Conservation (phyloP, 2,113 vertebrate genomes). For the Vicugna pacos region DNA sequence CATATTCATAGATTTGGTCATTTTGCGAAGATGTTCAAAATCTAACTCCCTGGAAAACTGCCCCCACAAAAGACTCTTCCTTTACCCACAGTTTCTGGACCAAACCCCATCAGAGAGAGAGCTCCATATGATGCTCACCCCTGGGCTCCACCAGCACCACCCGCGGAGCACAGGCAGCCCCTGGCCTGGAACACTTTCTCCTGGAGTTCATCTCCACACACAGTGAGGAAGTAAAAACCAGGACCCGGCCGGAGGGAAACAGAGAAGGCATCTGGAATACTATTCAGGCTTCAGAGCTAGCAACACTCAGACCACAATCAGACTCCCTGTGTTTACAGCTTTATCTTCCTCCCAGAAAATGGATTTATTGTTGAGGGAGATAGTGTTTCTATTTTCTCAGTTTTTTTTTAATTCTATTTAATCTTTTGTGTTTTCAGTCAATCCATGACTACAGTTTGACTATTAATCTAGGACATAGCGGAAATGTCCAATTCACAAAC, state of each 20-base stretch:
- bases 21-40: conserved; percentile 44
- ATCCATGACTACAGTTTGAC: not conserved
- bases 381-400: not conserved
- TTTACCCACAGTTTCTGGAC: not conserved
- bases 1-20: not conserved
- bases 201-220: not conserved
- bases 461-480: not conserved
- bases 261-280: not conserved
- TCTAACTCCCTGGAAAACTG: not conserved
- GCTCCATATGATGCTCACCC: rapidly evolving
- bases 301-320: not conserved
- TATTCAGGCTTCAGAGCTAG: not conserved
- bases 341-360: not conserved
- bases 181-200: not conserved
- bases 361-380: not conserved
- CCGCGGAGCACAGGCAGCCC: rapidly evolving
- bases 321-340: not conserved
- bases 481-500: not conserved
- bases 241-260: not conserved
- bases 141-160: not conserved
- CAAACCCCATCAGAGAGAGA: not conserved
- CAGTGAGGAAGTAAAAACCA: not conserved
- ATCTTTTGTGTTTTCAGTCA: not conserved
- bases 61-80: not conserved
- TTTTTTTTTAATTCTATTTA: not conserved